Base-by-base conservation (phyloP, 2,888 invertebrate species). In the Phrixothrix hirtus region DNA sequence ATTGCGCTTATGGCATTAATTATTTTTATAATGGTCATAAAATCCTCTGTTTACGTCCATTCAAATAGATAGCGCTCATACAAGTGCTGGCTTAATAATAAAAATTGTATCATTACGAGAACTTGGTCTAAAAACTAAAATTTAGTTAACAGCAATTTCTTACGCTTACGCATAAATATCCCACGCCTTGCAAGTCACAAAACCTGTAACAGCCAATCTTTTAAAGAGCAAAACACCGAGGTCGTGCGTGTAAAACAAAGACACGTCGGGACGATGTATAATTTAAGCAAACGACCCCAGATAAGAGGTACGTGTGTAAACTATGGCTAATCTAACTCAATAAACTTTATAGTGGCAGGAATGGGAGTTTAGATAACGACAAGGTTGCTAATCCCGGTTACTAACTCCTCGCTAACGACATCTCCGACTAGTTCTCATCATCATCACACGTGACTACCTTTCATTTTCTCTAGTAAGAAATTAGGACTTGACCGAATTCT, bases 281-380 rank as follows among this genome's bases (percentile, higher is more conserved):
- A 74, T 74, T 74, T 74, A 72, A 71, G 72, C 71, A 72, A 74
- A 75, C 72, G 74, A 73, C 67, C 71, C 67, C 70, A 68, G 76
- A 76, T 75, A 75, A 76, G 75, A 66, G 68, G 68, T 73, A 75
- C 73, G 75, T 75, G 74, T 75, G 74, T 76, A 75, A 76, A 75
- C 75, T 76, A 75, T 74, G 69, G 75, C 74, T 75, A 76, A 76
- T 76, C 76, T 76, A 75, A 75, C 75, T 75, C 75, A 75, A 76
- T 76, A 76, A 76, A 76, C 70, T 76, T 76, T 76, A 76, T 76
- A 76, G 75, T 76, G 75, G 75, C 75, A 75, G 74, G 74, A 75
- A 75, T 74, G 75, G 75, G 67, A 69, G 62, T 66, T 67, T 72
- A 75, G 76, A 76, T 76, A 76, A 75, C 75, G 71, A 70, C 70